These are phyloP conservation scores for Melanaphis sacchari DNA, from an alignment of 1,140 invertebrate genomes.

Conservation along the genomic window DNA sequence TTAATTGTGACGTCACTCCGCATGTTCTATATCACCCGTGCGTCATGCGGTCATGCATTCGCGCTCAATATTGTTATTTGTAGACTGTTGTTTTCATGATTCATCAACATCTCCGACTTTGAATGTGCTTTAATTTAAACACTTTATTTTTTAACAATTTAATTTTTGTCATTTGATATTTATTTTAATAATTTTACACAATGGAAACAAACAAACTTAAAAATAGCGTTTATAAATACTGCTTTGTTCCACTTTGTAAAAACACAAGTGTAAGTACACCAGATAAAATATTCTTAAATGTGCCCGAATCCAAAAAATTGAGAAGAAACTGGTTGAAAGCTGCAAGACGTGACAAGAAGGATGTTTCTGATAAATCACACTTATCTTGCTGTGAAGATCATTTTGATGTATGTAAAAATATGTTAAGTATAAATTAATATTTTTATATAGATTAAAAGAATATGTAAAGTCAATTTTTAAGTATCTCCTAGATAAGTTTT, in stretches of 20 bases:
- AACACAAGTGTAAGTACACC: neutral
- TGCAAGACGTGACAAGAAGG: neutral
- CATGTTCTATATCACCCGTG: neutral
- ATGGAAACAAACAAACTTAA: neutral
- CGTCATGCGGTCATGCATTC: too few species aligned
- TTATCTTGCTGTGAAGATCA: neutral
- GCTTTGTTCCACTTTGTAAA: slow-evolving; percentile 11
- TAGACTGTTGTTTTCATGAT: too few species aligned
- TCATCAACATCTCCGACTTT: neutral
- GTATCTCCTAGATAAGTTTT: neutral
- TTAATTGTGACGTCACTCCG: neutral
- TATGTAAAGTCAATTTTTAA: neutral
- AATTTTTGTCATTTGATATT: neutral
- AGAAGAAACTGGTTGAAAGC: neutral
- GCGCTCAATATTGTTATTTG: neutral
- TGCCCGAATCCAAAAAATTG: neutral
- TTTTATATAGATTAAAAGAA: neutral
- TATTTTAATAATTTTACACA: neutral
- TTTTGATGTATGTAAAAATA: neutral
- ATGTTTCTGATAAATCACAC: neutral
- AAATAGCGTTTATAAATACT: neutral
- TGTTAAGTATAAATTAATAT: neutral
- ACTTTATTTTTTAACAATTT: neutral
- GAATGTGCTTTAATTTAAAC: neutral
- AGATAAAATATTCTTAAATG: neutral